phyloP scores from a whole-genome alignment of 2,888 invertebrate species.

The Chirona hameri region DNA sequence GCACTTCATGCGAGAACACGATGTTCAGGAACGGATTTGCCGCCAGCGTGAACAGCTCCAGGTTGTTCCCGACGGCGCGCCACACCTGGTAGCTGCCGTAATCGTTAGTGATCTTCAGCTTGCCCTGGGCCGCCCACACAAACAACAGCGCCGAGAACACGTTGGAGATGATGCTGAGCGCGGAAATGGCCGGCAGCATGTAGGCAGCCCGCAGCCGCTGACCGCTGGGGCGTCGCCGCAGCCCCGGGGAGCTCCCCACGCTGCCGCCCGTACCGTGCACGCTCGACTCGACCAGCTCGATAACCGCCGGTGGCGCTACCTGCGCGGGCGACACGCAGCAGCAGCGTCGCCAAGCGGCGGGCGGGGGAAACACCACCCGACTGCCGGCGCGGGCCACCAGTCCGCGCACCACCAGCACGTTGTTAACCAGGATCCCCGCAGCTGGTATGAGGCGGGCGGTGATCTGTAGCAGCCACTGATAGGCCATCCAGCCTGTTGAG shows the following conservation, averaged over 20 bases:
- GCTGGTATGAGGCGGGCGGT: neutral
- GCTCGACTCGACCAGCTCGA: neutral
- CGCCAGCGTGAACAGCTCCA: neutral
- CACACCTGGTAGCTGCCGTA: neutral
- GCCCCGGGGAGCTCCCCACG: neutral
- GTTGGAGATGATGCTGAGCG: neutral
- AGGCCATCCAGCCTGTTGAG: neutral
- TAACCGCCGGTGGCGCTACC: neutral
- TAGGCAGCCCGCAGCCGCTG: neutral
- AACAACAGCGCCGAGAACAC: neutral
- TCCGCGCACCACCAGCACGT: neutral
- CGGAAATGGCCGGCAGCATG: neutral
- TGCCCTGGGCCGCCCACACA: neutral
- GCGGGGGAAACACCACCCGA: no score
- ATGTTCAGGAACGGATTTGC: neutral
- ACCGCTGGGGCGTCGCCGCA: neutral
- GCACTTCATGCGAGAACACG: neutral
- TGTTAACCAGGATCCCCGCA: neutral
- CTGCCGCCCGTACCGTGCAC: neutral
- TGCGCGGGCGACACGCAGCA: neutral
- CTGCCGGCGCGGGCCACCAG: neutral
- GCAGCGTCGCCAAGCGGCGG: neutral
- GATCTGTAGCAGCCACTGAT: slow-evolving; percentile 3
- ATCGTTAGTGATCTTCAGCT: no score
- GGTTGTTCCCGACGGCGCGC: neutral